Evolutionary conservation across 2,113 vertebrate genomes (phyloP).

Genomic region (Dromaius novaehollandiae): DNA sequence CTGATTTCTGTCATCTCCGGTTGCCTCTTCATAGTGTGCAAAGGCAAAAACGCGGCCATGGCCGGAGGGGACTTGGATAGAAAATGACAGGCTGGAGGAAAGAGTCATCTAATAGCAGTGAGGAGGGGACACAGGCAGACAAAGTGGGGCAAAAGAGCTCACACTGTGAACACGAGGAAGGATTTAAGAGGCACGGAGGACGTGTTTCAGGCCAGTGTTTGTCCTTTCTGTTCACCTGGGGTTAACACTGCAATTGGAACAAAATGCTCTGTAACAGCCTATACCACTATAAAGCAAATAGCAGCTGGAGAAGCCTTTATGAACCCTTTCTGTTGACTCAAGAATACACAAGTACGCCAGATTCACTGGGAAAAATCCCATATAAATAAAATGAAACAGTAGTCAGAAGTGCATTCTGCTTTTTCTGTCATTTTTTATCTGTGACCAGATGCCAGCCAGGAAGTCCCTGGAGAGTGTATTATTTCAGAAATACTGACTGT

Average conservation of each 20-base stretch:
- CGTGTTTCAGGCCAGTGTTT: not conserved
- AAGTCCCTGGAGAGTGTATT: not conserved
- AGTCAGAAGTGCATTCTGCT: not conserved
- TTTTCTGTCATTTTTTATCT: not conserved
- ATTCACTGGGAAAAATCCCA: not conserved
- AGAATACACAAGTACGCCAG: not conserved
- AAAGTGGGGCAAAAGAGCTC: not conserved
- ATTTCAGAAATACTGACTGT: not conserved
- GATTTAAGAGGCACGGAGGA: not conserved
- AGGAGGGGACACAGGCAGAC: not conserved
- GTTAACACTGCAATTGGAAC: not conserved
- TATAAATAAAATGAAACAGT: not conserved
- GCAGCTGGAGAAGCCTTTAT: not conserved
- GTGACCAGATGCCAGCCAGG: not conserved
- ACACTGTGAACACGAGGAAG: not conserved
- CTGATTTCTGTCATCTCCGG: not conserved
- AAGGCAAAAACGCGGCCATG: not conserved
- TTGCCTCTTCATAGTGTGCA: not conserved
- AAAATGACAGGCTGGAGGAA: not conserved
- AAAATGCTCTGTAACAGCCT: not conserved
- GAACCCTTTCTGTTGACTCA: not conserved
- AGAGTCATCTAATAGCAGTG: rapidly evolving
- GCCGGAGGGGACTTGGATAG: not conserved
- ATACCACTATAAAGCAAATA: not conserved
- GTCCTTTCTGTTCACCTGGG: not conserved